Evolutionary conservation across 2,113 vertebrate species (phyloP), one percentile per base, ranked within the genome.

Genomic region (Dicerorhinus sumatrensis): DNA sequence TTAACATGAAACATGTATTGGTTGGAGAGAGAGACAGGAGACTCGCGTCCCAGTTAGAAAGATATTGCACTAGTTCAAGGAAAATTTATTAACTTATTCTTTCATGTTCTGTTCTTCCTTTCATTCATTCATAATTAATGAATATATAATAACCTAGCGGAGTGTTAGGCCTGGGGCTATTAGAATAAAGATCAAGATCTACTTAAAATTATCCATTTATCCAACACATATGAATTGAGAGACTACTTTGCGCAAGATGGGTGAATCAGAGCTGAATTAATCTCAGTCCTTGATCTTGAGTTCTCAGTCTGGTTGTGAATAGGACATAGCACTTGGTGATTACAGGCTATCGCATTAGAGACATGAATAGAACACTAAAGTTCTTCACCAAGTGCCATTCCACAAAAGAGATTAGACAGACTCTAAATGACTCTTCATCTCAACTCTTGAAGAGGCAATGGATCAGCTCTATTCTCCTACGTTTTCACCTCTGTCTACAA

Each of bases 131-230:
- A 18, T 63, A 65, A 89, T 95, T 90, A 17, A 11, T 70, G 17
- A 80, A 33, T 80, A 36, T 18, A 39, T 36, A 39, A 87, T 88
- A 58, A 72, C 10, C 29, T 62, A n/a, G 20, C 25, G 67, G n/a
- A 7, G 31, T 80, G 13, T 67, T 69, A 86, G 33, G 20, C 51
- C n/a, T 65, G 46, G 39, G 16, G 33, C 31, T 86, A 20, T 36
- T 75, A 62, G 83, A 79, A 83, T 70, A 91, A 72, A 87, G 25
- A 31, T 69, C 25, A 62, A 56, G 36, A n/a, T 79, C 46, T 72
- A 90, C 58, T 79, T 92, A 67, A 96, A 96, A 94, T 13, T 36
- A 91, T 60, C 20, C 25, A 16, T 67, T 33, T 13, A 21, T 86
- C 60, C 54, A 76, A 46, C 58, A 96, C 17, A 92, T 72, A 18